Evolutionary conservation across 2,888 invertebrate species (phyloP), one percentile per base, ranked within the genome.

Genomic region (Patella depressa): DNA sequence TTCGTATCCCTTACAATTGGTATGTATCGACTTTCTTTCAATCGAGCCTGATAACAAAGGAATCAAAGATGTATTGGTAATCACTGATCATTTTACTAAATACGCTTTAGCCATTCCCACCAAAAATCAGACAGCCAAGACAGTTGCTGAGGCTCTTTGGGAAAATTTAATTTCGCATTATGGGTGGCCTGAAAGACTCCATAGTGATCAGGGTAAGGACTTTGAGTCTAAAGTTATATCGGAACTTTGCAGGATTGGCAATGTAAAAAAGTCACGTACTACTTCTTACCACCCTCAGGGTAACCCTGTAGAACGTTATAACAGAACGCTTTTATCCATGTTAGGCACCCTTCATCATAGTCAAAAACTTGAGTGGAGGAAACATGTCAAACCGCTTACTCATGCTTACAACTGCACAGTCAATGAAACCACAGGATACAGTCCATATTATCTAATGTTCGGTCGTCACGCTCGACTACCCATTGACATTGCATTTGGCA

Each of bases 11-110:
- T 54, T 84, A 12, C 81, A 84, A 59, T 75, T 82, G 14, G 70
- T 85, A 12, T 79, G 81, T 12, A 78, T 85, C n/a, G 85, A 85
- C 73, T 85, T 85, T 69, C 80, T 81, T 2, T 19, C 79, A 5
- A 71, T 85, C 57, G 83, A 85, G 45, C 71, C 24, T 72, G 76
- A 78, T 15, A 71, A 53, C 17, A 73, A 78, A 29, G 65, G 72
- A 17, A 71, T 69, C 45, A 53, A 71, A 72, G n/a, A 74, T 55
- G 34, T 79, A 3, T 59, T 78, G 45, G 74, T 75, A 29, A 73
- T 80, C 4, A 78, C 74, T 3, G 79, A 79, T 71, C 79, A 81
- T 75, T 29, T 74, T 9, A 78, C 78, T 19, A n/a, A 79, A 29
- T 29, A 29, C 29, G 29, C 29, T 29, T 29, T 29, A 29, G 29